A percentile compares a stretch with the other conserved stretches of the same genome.
Evolutionary conservation across 1,140 invertebrate species (phyloP).

Genomic region (Lepidurus arcticus): DNA sequence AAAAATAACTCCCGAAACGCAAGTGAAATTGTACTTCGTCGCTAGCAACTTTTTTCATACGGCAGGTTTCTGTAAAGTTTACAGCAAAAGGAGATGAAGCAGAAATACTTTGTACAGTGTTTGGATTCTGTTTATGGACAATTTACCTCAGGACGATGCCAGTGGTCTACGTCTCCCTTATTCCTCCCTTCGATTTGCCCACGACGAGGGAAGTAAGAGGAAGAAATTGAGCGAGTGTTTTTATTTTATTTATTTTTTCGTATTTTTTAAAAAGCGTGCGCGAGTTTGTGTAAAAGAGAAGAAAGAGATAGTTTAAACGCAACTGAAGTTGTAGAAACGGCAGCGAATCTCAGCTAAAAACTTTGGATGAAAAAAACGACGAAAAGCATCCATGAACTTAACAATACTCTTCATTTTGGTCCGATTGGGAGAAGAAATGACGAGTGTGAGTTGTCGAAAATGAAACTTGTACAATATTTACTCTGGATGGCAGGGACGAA

Average conservation of each 20-base stretch:
- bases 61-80: not conserved
- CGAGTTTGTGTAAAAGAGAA: not conserved
- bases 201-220: not conserved
- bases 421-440: not conserved
- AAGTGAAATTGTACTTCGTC: too few relatives aligned
- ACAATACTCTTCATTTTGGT: conserved; percentile 2
- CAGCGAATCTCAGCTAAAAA: conserved; percentile 1
- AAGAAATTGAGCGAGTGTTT: not conserved
- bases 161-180: not conserved
- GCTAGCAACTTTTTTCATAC: too few relatives aligned
- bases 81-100: not conserved
- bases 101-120: conserved; percentile 12
- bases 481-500: not conserved
- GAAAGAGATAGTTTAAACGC: not conserved
- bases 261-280: not conserved
- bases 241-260: too few relatives aligned
- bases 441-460: not conserved
- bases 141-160: conserved; percentile 21
- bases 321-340: not conserved
- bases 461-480: not conserved
- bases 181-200: conserved; percentile 4
- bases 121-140: not conserved
- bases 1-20: too few relatives aligned
- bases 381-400: not conserved
- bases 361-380: not conserved